Base-by-base conservation (phyloP, 2,113 vertebrate genomes). In the Phalacrocorax aristotelis region DNA sequence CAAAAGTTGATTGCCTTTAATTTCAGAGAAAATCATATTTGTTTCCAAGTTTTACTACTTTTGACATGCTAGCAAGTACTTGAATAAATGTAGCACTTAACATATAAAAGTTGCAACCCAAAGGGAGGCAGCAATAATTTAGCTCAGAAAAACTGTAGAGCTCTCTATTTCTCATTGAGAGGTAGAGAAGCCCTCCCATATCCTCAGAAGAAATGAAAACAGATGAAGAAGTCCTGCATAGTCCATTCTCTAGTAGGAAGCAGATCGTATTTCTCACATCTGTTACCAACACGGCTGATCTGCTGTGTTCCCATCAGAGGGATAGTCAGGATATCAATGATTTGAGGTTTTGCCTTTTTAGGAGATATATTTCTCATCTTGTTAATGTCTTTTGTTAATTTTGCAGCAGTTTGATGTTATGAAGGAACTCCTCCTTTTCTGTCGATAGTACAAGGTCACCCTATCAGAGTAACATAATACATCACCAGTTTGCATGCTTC, bases 311-410 rank as follows among this genome's bases (percentile, higher is more conserved):
- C 64, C 71, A 27, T 81, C 64, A 87, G 49, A 80, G 11, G 42
- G 42, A 64, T 54, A 83, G 38, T 52, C 55, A 81, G 64, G 68
- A 83, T 79, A 87, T 86, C 85, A 94, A 40, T 44, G 51, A 83
- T 87, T 92, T 94, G 80, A 96, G 64, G 86, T 83, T 86, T 95
- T 87, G 38, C 57, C 29, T 78, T 95, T 95, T 92, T 60, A 77
- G 75, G 76, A 86, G 32, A 58, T 64, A 25, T 21, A 64, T 36
- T 97, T 94, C 68, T 90, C 64, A 64, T 86, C 62, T 90, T 95
- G 70, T 93, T 90, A 66, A 66, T 55, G 55, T 36, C 70, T 70
- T 93, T 83, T 78, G 64, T 87, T 95, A 93, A 89, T 89, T 95
- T 94, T 90, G 74, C 27, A 68, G 48, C 21, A 87, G 38, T 60